Base-by-base conservation (phyloP, 2,888 invertebrate species). In the Cheilosia impressa region DNA sequence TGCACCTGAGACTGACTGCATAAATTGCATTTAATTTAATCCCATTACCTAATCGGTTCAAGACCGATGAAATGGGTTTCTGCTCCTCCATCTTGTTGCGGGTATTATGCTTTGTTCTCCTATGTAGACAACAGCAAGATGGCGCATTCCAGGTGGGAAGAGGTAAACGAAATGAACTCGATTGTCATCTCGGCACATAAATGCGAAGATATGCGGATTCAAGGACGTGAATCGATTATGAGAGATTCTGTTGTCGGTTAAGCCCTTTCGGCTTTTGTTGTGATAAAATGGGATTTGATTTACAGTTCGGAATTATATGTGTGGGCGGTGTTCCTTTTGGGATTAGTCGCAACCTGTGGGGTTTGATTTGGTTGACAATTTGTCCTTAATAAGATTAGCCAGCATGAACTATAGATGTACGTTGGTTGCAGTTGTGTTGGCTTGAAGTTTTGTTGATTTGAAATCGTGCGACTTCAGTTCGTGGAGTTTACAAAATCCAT, bases 1-100 rank as follows among this genome's bases (percentile, higher is more conserved):
- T 31, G 31, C 31, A 19, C 43, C 19, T 22, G 52, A 52, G 52
- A 17, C 22, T 24, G 31, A 24, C 47, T 69, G 62, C 47, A 78
- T 68, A 66, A 73, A 68, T 77, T 78, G 31, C 72, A 83, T 78
- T 73, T 43, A 66, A 73, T 78, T 68, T 72, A 78, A 83, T 73
- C 68, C 73, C 52, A 27, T 69, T 22, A 65, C 45, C 71, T 65
- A 60, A 77, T 78, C 66, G 77, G 50, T 71, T 76, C 65, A 81
- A 58, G 72, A 77, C 34, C 47, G 45, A 72, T 72, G 52, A 77
- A 71, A 55, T 55, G 50, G 45, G 66, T 22, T 79, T 66, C 60
- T 60, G 19, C 52, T 19, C 52, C 24, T n/a, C 22, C 15, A 15
- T 47, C 53, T 53, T 34, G 50, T 2, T 38, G 38, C n/a, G n/a